Evolutionary conservation across 2,113 vertebrate species (phyloP).

Genomic region (Leucosticte australis): DNA sequence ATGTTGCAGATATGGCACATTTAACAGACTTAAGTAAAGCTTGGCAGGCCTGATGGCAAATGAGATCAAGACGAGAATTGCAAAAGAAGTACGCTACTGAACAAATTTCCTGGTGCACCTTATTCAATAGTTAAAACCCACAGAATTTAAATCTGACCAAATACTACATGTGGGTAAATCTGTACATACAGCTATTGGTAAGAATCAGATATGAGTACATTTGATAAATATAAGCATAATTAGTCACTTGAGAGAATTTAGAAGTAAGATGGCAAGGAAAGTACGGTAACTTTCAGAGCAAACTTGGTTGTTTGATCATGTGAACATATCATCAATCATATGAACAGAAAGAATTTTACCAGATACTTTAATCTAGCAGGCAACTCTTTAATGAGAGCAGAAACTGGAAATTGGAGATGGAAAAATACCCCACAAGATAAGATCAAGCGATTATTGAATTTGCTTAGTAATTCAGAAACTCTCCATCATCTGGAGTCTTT

Average conservation of each 20-base stretch:
- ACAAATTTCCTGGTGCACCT: background rate
- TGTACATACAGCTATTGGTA: background rate
- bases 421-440: background rate
- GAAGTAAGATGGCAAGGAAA: background rate
- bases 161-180: background rate
- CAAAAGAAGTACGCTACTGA: background rate
- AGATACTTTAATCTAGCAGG: background rate
- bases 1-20: background rate
- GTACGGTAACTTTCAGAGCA: background rate
- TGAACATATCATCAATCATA: background rate
- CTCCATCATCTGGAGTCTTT: background rate
- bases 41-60: background rate
- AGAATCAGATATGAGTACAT: background rate
- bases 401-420: background rate
- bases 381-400: background rate
- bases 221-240: background rate
- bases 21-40: background rate
- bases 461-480: background rate
- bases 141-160: background rate
- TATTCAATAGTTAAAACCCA: background rate
- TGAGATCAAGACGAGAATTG: background rate
- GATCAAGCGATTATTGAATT: background rate
- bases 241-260: background rate
- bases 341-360: background rate
- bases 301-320: background rate